Evolutionary conservation across 2,113 vertebrate genomes (phyloP), one percentile per base, ranked within the genome.

Genomic region (Etia nguti): DNA sequence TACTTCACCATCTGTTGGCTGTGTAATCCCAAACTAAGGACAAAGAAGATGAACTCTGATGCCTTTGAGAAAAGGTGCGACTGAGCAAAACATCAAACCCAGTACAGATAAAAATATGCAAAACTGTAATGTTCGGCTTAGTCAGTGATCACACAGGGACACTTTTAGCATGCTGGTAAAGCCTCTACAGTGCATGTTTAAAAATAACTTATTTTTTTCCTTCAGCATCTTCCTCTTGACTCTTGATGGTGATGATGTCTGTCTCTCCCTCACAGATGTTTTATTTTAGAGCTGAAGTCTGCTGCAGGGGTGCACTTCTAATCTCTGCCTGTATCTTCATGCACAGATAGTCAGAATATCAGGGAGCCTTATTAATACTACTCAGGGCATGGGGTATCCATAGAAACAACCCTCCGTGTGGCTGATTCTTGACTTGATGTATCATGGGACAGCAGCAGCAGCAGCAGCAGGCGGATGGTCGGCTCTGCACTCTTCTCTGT

Each of bases 311-410:
- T 38, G 70, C 31, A 75, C 57, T 46, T 92, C 38, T 80, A 62
- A 90, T 88, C 36, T 88, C 38, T 81, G 13, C 10, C 62, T 59
- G 68, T 62, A 29, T 88, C 68, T 82, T 60, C 26, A 80, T 9
- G 4, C 59, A 6, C 62, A 83, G 54, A 92, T 75, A 90, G 84
- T 89, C 70, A 85, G 65, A 57, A 86, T 92, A 85, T 92, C 85
- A 85, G 57, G 43, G 48, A 84, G 75, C 52, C 80, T 89, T 81
- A 82, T 87, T 83, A 91, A 89, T 54, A 79, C 90, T 57, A 84
- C 38, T 68, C 84, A 87, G 94, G 94, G 88, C 85, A 93, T 31
- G 86, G 87, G 88, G 93, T 96, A 93, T 94, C 94, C 94, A 96
- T 95, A 92, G 93, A 92, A 96, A 96, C 95, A 91, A 91, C 82